phyloP scores from a whole-genome alignment of 2,797 vertebrate species.

The Coregonus ussuriensis region DNA sequence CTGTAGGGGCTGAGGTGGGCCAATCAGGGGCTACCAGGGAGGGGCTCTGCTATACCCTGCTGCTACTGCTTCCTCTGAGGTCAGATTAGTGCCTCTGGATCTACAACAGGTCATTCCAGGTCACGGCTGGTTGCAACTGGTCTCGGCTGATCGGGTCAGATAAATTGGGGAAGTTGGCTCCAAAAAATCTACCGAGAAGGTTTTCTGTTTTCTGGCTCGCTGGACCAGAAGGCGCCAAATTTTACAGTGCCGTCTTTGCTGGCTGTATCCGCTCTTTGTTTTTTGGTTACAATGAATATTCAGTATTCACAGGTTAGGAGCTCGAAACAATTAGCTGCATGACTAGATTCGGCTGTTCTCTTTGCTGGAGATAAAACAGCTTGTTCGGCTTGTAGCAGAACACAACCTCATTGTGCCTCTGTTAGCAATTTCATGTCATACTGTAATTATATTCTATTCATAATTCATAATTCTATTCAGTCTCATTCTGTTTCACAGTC shows the following conservation, averaged over 20 bases:
- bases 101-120: conserved; percentile 57
- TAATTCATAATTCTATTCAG: conserved; percentile 15
- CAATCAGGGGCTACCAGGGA: background rate
- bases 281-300: conserved; percentile 8
- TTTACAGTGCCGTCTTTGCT: background rate
- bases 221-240: conserved; percentile 36
- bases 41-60: background rate
- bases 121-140: conserved; percentile 42
- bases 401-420: background rate
- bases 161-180: conserved; percentile 48
- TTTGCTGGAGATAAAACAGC: conserved; percentile 38
- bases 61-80: background rate
- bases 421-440: conserved; percentile 8
- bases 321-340: conserved; percentile 31
- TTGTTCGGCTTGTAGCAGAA: conserved; percentile 31
- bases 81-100: background rate
- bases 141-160: conserved; percentile 39
- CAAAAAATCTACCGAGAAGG: conserved; percentile 31
- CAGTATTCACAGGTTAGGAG: conserved; percentile 8
- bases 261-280: conserved; percentile 1
- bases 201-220: conserved; percentile 28
- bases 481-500: conserved; percentile 6
- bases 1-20: background rate
- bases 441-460: background rate
- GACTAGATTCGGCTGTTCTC: conserved; percentile 21